Evolutionary conservation across 2,113 vertebrate species (phyloP), one percentile per base, ranked within the genome.

Genomic region (Verasper variegatus): DNA sequence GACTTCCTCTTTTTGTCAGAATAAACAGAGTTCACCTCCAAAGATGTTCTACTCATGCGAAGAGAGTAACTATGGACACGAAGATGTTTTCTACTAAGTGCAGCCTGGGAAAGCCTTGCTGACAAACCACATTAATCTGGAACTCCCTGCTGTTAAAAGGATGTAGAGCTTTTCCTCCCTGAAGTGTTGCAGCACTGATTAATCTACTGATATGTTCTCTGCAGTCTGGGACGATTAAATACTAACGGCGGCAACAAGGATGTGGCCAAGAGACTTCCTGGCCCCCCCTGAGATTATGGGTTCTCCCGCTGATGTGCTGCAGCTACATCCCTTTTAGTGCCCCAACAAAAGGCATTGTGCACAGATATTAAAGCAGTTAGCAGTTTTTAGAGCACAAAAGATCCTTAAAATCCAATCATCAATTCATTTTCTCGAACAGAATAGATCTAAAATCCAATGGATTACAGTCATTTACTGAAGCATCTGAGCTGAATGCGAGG

Each of bases 241-340:
- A 61, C 72, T 74, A 81, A 84, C 74, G 27, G 70, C 78, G 77
- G 74, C 60, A 86, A 82, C 77, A 62, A 83, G 87, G 92, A 90
- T 90, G 88, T 89, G 87, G 87, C 80, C 60, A 75, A 55, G 60
- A 88, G 65, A 89, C 89, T 91, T 92, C 89, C 90, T 92, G 90
- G 71, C 79, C 54, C 8, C 62, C 61, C 37, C 37, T 21, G 4
- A 79, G 80, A 87, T 81, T 89, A 84, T 55, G 51, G 81, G 75
- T 75, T 76, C 80, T 71, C 81, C 78, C 1, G 35, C 75, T 80
- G 68, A 71, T 73, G 77, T 20, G 51, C 60, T 37, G 76, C 40
- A 76, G 66, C 68, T 62, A 60, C 61, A 80, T 70, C 77, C 79
- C 83, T 74, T 47, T 49, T 37, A 40, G 82, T 1, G 23, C 57